Conservation (phyloP, 2,888 invertebrate species). For the Watsonalla binaria region DNA sequence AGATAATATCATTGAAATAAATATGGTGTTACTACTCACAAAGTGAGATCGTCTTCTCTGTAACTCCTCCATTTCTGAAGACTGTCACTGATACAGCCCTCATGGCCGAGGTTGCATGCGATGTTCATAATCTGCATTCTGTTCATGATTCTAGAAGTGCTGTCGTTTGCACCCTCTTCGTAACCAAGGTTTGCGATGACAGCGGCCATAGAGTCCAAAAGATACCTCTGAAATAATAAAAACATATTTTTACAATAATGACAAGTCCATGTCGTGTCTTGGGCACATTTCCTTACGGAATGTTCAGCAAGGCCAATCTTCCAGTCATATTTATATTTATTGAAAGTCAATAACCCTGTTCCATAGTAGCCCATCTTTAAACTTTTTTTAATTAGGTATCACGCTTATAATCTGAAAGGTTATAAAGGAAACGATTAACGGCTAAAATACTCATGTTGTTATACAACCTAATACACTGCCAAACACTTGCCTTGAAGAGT, state of each 20-base stretch:
- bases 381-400: no score
- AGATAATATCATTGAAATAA: not conserved
- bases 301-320: no score
- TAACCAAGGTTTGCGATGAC: constrained; percentile 75
- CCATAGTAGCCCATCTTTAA: no score
- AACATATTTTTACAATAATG: no score
- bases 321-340: no score
- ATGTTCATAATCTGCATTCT: constrained; percentile 79
- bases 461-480: not conserved
- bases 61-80: constrained; percentile 49
- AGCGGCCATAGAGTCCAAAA: constrained; percentile 61
- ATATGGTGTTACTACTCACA: constrained; percentile 36
- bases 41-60: constrained; percentile 21
- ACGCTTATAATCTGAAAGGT: no score
- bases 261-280: no score
- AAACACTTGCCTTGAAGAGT: constrained; percentile 47
- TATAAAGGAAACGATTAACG: no score
- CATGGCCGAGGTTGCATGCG: constrained; percentile 81
- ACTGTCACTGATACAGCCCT: constrained; percentile 75
- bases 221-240: constrained; percentile 51
- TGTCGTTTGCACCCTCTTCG: constrained; percentile 57
- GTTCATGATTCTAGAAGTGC: constrained; percentile 78
- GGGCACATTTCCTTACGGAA: no score
- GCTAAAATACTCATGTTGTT: no score
- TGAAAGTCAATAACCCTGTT: no score